Evolutionary conservation across 1,140 invertebrate genomes (phyloP), one percentile per base, ranked within the genome.

Genomic region (Pseudoatta argentina): DNA sequence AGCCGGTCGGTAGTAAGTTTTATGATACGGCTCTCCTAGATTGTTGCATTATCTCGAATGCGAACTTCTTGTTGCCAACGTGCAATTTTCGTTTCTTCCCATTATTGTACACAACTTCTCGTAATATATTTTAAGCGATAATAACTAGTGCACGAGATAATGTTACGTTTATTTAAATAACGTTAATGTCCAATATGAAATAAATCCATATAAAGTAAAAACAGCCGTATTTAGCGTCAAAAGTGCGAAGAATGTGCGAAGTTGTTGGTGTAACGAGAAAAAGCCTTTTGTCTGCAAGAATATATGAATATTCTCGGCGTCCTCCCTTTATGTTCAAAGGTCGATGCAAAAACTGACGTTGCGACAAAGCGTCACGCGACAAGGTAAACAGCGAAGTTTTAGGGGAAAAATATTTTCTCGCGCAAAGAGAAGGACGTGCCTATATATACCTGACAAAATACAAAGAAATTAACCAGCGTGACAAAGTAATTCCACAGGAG

Each of bases 401-500:
- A 44, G 16, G 48, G 7, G 7, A 82, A 61, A 81, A 61, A 59
- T 82, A 63, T 82, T 82, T 73, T 61, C 69, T 73, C 69, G 18
- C 21, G 39, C 53, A 18, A 0, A 21, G 55, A 59, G 0, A 48
- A 48, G 18, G 34, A 30, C 67, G n/a, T 12, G 16, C 16, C 53
- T 21, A 27, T 21, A 27, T 34, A 44, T 34, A 82, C 51, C 18
- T 3, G 67, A 53, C 55, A 34, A 27, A 82, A 82, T 61, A 73
- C 79, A 73, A 82, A 73, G 79, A 82, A 82, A 82, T 82, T 82
- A 82, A 67, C 55, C 67, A 55, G 79, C 79, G 79, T 82, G 79
- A 82, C 79, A 67, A 82, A 61, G 67, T 82, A 82, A 82, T 82
- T 82, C 24, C 55, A 55, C 79, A 44, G 27, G 53, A 73, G 55